These are phyloP conservation scores for Uria lomvia DNA, from an alignment of 2,113 vertebrate species.

Conservation along the genomic window DNA sequence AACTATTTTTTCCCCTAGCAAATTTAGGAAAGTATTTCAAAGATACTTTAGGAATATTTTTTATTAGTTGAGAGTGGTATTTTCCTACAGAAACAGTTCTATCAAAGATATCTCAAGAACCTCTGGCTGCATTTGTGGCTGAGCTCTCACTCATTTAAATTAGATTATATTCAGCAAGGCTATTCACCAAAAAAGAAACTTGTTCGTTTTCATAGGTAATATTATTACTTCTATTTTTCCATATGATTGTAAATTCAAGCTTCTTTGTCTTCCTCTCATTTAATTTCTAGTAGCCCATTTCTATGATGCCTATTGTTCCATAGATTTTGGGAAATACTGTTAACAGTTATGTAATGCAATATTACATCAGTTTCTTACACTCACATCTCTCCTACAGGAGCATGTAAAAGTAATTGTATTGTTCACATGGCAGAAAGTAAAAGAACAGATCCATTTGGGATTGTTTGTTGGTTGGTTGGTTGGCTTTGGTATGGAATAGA, in stretches of 20 bases:
- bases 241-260: neutral
- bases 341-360: neutral
- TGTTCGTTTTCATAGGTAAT: neutral
- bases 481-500: neutral
- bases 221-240: neutral
- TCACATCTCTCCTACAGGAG: neutral
- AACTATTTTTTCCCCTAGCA: neutral
- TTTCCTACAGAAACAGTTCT: neutral
- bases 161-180: neutral
- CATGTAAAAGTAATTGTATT: neutral
- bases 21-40: neutral
- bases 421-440: neutral
- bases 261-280: neutral
- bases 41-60: neutral
- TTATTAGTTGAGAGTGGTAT: neutral
- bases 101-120: neutral
- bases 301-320: fast-evolving
- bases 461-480: fast-evolving
- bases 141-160: neutral
- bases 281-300: neutral
- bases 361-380: neutral
- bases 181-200: neutral
- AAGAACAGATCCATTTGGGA: neutral
- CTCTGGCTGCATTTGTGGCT: neutral
- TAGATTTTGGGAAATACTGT: neutral